Percentiles rank a stretch among this genome's conserved stretches.
Evolutionary conservation across 2,888 invertebrate genomes (phyloP).

Genomic region (Diarsia mendica): DNA sequence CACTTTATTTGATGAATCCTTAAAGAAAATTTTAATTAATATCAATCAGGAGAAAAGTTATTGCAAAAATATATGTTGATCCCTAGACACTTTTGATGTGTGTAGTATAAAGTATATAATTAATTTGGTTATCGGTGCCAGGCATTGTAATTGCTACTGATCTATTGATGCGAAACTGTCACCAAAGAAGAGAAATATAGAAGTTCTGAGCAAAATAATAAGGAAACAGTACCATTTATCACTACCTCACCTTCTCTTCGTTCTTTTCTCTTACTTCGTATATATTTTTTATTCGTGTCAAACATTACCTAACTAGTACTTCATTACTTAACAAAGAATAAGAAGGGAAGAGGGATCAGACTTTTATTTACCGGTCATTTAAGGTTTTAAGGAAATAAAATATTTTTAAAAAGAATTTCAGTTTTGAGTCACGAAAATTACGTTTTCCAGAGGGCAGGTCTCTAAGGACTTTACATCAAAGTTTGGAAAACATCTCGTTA

Average conservation of each 20-base stretch:
- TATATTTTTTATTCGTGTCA: no score
- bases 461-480: conserved; percentile 30
- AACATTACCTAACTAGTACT: neutral
- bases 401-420: neutral
- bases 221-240: no score
- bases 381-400: neutral
- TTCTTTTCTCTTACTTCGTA: no score
- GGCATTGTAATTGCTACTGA: neutral
- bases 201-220: neutral
- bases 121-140: neutral
- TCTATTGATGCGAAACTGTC: neutral
- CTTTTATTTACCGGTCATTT: no score
- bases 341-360: neutral
- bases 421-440: conserved; percentile 12
- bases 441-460: conserved; percentile 34
- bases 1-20: no score
- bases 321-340: neutral
- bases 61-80: no score
- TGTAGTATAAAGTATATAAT: no score
- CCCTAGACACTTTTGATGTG: no score
- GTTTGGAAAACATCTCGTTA: conserved; percentile 61
- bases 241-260: no score
- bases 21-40: no score
- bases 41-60: no score
- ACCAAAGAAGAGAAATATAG: neutral